Evolutionary conservation across 2,797 vertebrate species (phyloP), one percentile per base, ranked within the genome.

Genomic region (Euphonia xanthogaster): DNA sequence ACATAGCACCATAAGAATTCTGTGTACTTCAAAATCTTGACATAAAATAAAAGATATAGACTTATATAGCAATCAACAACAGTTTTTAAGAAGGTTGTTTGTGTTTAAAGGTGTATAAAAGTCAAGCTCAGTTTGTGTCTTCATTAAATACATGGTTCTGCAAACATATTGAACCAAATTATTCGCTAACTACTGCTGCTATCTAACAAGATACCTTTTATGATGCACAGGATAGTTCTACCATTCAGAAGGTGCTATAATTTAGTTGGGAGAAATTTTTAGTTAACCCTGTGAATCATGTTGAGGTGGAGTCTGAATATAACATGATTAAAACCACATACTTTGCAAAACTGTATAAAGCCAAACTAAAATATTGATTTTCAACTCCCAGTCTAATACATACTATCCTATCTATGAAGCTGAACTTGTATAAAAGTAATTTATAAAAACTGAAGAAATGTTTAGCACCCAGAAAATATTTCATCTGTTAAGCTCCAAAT

Each of bases 391-490:
- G 72, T 50, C 86, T 90, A 94, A 92, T 17, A 66, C 20, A 16
- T 50, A 23, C 47, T 74, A 85, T 23, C 37, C 66, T 94, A 87
- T 20, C 61, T 96, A 84, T 76, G 60, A 96, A 94, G 77, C 67
- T 95, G 87, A 95, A 81, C 44, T 73, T 0, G 0, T 83, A 78
- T 16, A 50, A 84, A 88, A 88, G 91, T 84, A 60, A 45, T 93
- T 71, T 23, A 78, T 86, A 94, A 79, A 63, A 93, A 45, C 65
- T 51, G 45, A 58, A 81, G 61, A 62, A 87, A 85, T 24, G n/a
- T 65, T 88, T 91, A 97, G 82, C 91, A 94, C 90, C 88, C 58
- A 63, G 83, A 86, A 88, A 47, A 42, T 33, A n/a, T 28, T 48
- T 73, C 21, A n/a, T 39, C 48, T 80, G 40, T 82, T 60, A 93